Evolutionary conservation across 1,140 invertebrate genomes (phyloP), one percentile per base, ranked within the genome.

Genomic region (Zaprionus vittiger): DNA sequence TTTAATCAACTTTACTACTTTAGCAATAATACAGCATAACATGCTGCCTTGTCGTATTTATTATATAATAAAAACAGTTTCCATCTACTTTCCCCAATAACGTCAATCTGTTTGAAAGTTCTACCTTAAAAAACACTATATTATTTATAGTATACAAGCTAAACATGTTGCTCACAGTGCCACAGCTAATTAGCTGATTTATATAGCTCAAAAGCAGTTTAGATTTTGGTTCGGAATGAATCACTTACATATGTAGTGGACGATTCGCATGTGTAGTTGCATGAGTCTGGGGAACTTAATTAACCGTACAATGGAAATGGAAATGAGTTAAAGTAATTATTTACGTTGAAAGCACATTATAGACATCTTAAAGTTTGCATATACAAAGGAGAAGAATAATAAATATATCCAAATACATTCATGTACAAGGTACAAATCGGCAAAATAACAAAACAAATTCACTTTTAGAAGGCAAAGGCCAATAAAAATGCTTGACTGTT

Each of bases 1-100:
- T 59, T 61, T 44, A 83, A 80, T 67, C 56, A 73, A 64, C 44
- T 62, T 65, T 68, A 66, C 59, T 57, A 55, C 38, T 14, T 34
- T 44, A 28, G n/a, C 22, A 56, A 61, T 62, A 54, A n/a, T 31
- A 52, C 0, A 34, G 31, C 52, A 24, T 22, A 9, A 20, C 4
- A 17, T 26, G n/a, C 20, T 22, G 15, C 17, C 47, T n/a, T 55
- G 6, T 26, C 26, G 54, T 11, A 56, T 47, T 41, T 31, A 20
- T 17, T 49, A 22, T 37, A 55, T 38, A 54, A 65, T 54, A 24
- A 52, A 20, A 24, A 24, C 20, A 22, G 41, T 47, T 47, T 52
- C 17, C 47, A 52, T 20, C 20, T 52, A 52, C 17, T 3, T 41
- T n/a, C 15, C 38, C 31, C 31, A 34, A 41, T 41, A 49, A 20